Evolutionary conservation across 2,113 vertebrate species (phyloP).

Genomic region (Rhea americana): DNA sequence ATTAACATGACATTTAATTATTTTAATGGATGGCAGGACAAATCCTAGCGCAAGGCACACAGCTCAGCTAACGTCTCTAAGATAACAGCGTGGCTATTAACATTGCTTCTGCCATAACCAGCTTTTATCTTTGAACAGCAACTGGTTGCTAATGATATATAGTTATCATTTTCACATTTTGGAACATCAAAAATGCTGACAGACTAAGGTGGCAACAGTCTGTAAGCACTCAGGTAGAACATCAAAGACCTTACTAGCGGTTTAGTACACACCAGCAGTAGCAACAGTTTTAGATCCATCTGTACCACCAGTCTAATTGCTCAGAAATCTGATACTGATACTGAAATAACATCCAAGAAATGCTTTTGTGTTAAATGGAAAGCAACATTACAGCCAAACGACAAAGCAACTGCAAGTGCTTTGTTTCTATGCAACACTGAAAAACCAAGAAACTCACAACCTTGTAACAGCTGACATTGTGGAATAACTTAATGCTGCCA

Average conservation of each 20-base stretch:
- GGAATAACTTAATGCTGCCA: constrained; percentile 35
- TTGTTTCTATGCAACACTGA: constrained; percentile 19
- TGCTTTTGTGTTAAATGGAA: constrained; percentile 35
- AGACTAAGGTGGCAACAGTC: constrained; percentile 53
- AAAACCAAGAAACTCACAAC: constrained; percentile 44
- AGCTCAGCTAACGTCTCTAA: neutral
- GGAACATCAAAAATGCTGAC: constrained; percentile 60
- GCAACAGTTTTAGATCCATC: constrained; percentile 46
- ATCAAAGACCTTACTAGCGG: constrained; percentile 47
- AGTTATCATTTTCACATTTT: constrained; percentile 51
- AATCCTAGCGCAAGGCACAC: neutral
- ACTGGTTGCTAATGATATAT: constrained; percentile 47
- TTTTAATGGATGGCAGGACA: constrained; percentile 12
- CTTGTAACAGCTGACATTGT: constrained; percentile 63
- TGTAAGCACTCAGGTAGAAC: constrained; percentile 58
- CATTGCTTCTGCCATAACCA: neutral
- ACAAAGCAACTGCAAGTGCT: constrained; percentile 39
- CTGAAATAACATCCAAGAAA: constrained; percentile 48
- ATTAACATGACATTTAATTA: constrained; percentile 5
- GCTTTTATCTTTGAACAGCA: constrained; percentile 47
- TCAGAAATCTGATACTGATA: constrained; percentile 58
- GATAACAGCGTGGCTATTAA: neutral
- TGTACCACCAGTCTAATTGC: neutral
- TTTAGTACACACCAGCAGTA: constrained; percentile 31
- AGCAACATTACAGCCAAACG: constrained; percentile 57